Conservation (phyloP, 1,140 invertebrate genomes). For the Caenorhabditis latens region DNA sequence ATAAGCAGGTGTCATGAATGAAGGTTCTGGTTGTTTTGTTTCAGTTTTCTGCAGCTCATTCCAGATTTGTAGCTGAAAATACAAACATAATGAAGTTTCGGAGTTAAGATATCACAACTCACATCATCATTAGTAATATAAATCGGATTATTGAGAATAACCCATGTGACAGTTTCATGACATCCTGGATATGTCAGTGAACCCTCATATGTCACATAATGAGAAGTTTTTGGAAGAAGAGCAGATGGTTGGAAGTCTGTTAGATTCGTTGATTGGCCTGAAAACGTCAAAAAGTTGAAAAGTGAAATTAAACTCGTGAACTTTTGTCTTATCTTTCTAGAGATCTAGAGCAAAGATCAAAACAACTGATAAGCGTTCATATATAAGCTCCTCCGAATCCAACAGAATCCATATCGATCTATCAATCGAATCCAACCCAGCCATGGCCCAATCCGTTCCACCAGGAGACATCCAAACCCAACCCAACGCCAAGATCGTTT, state of each 20-base stretch:
- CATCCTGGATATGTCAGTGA: conserved; percentile 89
- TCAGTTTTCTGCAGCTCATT: conserved; percentile 89
- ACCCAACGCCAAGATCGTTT: too few relatives aligned
- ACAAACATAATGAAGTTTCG: not conserved
- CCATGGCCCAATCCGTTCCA: too few relatives aligned
- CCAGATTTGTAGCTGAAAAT: conserved; percentile 85
- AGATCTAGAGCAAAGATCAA: not conserved
- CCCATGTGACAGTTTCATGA: conserved; percentile 85
- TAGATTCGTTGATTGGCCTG: conserved; percentile 69
- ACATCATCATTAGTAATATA: conserved; percentile 81
- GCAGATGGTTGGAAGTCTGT: conserved; percentile 79
- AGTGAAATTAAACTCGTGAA: not conserved
- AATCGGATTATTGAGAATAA: conserved; percentile 94
- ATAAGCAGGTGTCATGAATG: conserved; percentile 91
- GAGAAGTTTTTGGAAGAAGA: conserved; percentile 87
- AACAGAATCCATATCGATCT: too few relatives aligned
- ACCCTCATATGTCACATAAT: conserved; percentile 97
- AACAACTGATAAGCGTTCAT: not conserved
- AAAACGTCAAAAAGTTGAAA: conserved; percentile 14
- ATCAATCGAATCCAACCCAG: too few relatives aligned
- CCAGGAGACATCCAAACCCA: too few relatives aligned
- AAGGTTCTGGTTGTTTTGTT: conserved; percentile 85
- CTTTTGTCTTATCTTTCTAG: not conserved
- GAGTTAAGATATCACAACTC: conserved; percentile 42
- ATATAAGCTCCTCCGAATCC: not conserved